Evolutionary conservation across 2,113 vertebrate species (phyloP), one percentile per base, ranked within the genome.

Genomic region (Archocentrus centrarchus): DNA sequence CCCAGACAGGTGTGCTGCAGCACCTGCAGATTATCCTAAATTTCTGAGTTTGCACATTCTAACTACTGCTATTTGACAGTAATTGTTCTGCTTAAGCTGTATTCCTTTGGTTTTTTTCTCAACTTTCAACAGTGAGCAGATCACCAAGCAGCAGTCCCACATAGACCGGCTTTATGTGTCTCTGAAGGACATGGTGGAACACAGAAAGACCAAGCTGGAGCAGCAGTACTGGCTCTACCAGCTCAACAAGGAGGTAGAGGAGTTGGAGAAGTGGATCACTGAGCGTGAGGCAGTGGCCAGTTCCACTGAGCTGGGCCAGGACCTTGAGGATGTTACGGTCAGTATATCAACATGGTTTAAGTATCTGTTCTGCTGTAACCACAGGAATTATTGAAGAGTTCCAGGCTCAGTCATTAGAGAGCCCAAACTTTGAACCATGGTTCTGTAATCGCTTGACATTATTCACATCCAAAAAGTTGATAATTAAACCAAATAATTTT

Each of bases 261-360:
- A 98, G 89, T 93, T 99, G 58, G 98, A 99, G 89, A 98, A 97
- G 89, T 99, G 98, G 98, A 97, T 99, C 92, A 96, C 97, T 0
- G 97, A 98, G 89, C 94, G 97, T 0, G 98, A 99, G 86, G 94
- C 97, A 32, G 97, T 99, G 86, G 97, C 98, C 0, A 97, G 97
- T 73, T 98, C 98, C 11, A 98, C 97, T 0, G 98, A 99, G 64
- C 96, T 99, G 68, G 98, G 98, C 18, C 97, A 97, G 63, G 97
- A 99, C 94, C 97, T 98, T 0, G 98, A 99, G 89, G 97, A 99
- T 0, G 98, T 99, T 86, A 98, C 97, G 57, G 98, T 99, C 32
- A 88, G 94, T 91, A 11, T 22, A 30, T 11, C 60, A 8, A 2
- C 53, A 2, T 11, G 1, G 20, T 50, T 75, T 55, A 11, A 59